These are phyloP conservation scores for Brachionus manjavacas DNA, from an alignment of 1,140 invertebrate genomes.

Conservation along the genomic window DNA sequence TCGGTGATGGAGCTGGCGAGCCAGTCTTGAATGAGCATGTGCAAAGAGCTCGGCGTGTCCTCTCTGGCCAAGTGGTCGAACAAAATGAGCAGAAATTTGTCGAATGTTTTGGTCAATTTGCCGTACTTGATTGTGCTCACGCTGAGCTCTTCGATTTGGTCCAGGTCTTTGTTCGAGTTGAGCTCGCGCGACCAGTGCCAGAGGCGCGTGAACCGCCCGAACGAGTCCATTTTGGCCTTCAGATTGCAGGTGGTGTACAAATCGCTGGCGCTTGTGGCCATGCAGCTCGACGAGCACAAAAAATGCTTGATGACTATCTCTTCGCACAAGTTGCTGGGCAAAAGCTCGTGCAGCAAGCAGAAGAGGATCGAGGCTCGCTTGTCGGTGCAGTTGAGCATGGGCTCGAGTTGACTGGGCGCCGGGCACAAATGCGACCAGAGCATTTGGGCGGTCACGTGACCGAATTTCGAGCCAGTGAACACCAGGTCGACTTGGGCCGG, in stretches of 20 bases:
- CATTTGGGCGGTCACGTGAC: slow-evolving; percentile 7
- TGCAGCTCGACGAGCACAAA: background rate
- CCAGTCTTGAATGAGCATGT: slow-evolving; percentile 69
- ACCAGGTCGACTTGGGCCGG: background rate
- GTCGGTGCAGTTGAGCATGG: background rate
- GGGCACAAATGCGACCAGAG: slow-evolving; percentile 24
- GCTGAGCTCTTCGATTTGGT: background rate
- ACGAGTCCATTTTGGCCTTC: slow-evolving; percentile 63
- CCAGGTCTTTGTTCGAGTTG: slow-evolving; percentile 54
- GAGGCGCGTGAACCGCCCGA: slow-evolving; percentile 69
- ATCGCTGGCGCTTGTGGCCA: background rate
- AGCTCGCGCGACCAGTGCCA: slow-evolving; percentile 74
- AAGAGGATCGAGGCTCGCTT: slow-evolving; percentile 16
- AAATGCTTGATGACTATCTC: slow-evolving; percentile 26
- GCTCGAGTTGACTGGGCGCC: background rate
- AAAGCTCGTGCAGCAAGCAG: slow-evolving; percentile 9
- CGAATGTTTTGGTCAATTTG: slow-evolving; percentile 42
- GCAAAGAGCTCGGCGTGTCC: slow-evolving; percentile 62
- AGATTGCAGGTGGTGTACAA: slow-evolving; percentile 45
- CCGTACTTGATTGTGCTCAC: slow-evolving; percentile 1
- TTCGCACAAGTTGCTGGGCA: slow-evolving; percentile 34
- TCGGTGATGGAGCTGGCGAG: slow-evolving; percentile 66
- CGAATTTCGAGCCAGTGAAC: slow-evolving; percentile 5
- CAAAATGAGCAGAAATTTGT: background rate
- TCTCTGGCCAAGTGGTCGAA: background rate